Evolutionary conservation across 1,140 invertebrate genomes (phyloP), one percentile per base, ranked within the genome.

Genomic region (Aradophagus sp.): DNA sequence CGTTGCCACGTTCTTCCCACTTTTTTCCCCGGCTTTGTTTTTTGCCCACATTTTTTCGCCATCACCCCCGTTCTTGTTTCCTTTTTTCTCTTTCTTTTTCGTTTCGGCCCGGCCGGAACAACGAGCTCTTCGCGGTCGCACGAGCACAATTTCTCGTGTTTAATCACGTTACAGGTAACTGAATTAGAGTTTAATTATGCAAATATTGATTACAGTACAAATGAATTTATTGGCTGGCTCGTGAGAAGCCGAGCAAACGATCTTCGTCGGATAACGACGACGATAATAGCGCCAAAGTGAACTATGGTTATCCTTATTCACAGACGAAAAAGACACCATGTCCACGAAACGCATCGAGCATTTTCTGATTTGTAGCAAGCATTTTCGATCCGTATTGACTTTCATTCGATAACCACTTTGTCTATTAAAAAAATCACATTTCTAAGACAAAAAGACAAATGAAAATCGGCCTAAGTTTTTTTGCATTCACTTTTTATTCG

Each of bases 101-200:
- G 5, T 44, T 44, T 26, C 29, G 13, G 15, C 26, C 12, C 42
- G 44, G 27, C 10, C 44, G 29, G 34, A 41, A 66, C 50, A 47
- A 48, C 44, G 44, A n/a, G 41, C 63, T 41, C 41, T 61, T 55
- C 47, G 41, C 38, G 17, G 39, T 53, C 27, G 50, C n/a, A n/a
- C 50, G 39, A 26, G 15, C 36, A 58, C 44, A 71, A 71, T 71
- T 71, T 59, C 59, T 61, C 20, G 41, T 27, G 47, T 53, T 55
- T 55, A 59, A 65, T 59, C 44, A 66, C 55, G 61, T 61, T 39
- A 48, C 31, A 53, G 16, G 13, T 62, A 66, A 61, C 36, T 66
- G 56, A 70, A 72, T 72, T 62, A 62, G 32, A 62, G 39, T 72
- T 72, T 55, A 50, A 72, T 72, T 72, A 72, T 72, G 61, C 56